Percentiles rank a stretch among this genome's conserved stretches.
Evolutionary conservation across 2,888 invertebrate genomes (phyloP).

Genomic region (Muschampia plurimacula): DNA sequence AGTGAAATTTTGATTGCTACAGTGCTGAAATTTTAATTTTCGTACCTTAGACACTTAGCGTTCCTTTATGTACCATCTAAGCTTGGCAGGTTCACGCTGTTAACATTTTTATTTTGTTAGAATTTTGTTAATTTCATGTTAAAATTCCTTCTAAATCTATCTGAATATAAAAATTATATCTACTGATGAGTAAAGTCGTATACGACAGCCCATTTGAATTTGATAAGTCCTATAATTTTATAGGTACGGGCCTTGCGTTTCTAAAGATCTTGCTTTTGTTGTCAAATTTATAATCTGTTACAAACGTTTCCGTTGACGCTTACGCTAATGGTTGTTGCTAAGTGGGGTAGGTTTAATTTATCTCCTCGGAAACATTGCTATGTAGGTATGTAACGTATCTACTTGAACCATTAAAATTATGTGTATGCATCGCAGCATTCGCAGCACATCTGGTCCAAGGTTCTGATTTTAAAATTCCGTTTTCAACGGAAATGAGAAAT

Average conservation of each 20-base stretch:
- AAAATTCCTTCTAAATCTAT: not conserved
- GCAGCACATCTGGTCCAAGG: slow-evolving; percentile 23
- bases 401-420: not conserved
- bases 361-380: not conserved
- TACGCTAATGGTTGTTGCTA: not conserved
- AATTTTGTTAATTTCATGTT: not conserved
- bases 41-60: slow-evolving; percentile 18
- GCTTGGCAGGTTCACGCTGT: not conserved
- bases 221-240: too few relatives aligned
- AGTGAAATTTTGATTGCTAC: slow-evolving; percentile 34
- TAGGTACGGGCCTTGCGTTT: too few relatives aligned
- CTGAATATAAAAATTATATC: too few relatives aligned
- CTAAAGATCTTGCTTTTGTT: too few relatives aligned
- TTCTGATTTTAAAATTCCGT: slow-evolving; percentile 31
- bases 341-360: not conserved
- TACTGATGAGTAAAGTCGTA: too few relatives aligned
- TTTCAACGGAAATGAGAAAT: slow-evolving; percentile 31
- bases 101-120: slow-evolving; percentile 13
- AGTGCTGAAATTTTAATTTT: slow-evolving; percentile 26
- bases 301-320: too few relatives aligned
- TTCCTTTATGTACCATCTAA: slow-evolving; percentile 15
- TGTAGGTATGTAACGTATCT: not conserved
- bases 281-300: too few relatives aligned
- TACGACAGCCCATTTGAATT: too few relatives aligned
- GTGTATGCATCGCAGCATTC: not conserved